Evolutionary conservation across 2,888 invertebrate species (phyloP), one percentile per base, ranked within the genome.

Genomic region (Eupithecia subumbrata): DNA sequence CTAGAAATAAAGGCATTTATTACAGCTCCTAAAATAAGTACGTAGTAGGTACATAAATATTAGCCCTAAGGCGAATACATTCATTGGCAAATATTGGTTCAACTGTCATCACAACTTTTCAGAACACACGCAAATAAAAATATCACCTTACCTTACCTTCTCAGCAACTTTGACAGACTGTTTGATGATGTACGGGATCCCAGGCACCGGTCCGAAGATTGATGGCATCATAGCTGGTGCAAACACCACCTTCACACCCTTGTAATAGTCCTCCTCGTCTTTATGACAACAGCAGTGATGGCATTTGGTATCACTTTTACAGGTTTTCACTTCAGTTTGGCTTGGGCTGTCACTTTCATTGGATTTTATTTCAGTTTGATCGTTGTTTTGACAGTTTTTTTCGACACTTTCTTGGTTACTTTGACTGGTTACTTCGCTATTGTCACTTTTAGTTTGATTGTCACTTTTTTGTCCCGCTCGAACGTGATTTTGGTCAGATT

Each of bases 201-300:
- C 90, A 0, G 92, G 89, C 0, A 92, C 83, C 0, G 88, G 85
- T 0, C 91, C 91, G 22, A 90, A 93, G 2, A 94, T 85, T 0
- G 92, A 88, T 0, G 93, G 91, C 89, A 94, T 90, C 94, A 94
- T 94, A 0, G 93, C 87, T 78, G 94, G 92, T 1, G 94, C 90
- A 74, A 94, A 91, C 0, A 94, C 92, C 76, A 94, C 91, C 85
- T 93, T 93, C 68, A 93, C 91, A 66, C 89, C 82, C 48, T 87
- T 86, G 74, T 88, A 87, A 82, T 90, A 91, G 79, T 82, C 82
- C 1, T 79, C 78, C 43, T 82, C 82, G 75, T 72, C 71, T 37
- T 74, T 78, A 14, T 76, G 77, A 69, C 76, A 76, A 72, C 90
- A 91, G 71, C 89, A 89, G 63, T 88, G 88, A 71, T 85, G 88